Percentiles rank a stretch among this genome's conserved stretches.
Conservation (phyloP, 2,797 vertebrate species). For the Arctocebus calabarensis region DNA sequence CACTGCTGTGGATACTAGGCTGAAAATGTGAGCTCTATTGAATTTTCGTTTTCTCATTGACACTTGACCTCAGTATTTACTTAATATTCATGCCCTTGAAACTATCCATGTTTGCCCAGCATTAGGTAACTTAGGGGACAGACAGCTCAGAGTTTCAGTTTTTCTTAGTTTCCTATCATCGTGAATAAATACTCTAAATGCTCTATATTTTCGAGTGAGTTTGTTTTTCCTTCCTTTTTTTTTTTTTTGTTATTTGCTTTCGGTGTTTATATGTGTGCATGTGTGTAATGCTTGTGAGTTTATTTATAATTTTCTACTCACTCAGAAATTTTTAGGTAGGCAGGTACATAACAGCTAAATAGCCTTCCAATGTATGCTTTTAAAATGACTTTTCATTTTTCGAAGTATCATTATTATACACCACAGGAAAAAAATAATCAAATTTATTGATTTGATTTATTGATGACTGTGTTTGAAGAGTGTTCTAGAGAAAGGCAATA, state of each 20-base stretch:
- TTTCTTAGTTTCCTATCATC: not conserved
- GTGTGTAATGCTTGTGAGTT: not conserved
- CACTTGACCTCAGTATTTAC: not conserved
- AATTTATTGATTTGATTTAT: not conserved
- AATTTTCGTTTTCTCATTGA: not conserved
- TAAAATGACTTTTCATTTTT: not conserved
- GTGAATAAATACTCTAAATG: no score
- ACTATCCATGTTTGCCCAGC: not conserved
- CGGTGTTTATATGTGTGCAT: not conserved
- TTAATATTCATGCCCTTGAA: not conserved
- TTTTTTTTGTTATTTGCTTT: not conserved
- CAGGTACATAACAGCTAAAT: not conserved
- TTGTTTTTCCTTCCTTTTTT: not conserved
- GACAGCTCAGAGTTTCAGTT: not conserved
- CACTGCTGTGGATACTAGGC: not conserved
- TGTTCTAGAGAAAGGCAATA: not conserved
- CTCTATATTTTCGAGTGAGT: not conserved
- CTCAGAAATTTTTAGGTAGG: not conserved
- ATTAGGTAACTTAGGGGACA: not conserved
- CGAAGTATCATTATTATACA: not conserved
- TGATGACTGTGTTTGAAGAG: not conserved
- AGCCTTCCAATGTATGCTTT: not conserved
- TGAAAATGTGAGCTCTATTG: not conserved
- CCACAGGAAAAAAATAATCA: not conserved
- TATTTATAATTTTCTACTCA: not conserved